phyloP scores from a whole-genome alignment of 2,797 vertebrate species.

The Gallinago nigripennis region DNA sequence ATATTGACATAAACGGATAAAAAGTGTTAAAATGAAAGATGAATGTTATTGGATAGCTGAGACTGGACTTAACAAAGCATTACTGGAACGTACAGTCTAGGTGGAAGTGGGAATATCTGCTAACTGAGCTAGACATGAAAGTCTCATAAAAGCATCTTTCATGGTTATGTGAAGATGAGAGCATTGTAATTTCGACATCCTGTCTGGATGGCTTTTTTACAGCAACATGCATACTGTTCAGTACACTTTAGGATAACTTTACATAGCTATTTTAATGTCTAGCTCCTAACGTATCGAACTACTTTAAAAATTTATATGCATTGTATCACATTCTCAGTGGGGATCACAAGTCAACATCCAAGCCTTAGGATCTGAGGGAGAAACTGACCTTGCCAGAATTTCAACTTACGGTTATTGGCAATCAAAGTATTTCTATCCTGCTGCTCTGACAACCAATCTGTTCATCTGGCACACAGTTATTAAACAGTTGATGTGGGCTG shows the following conservation, averaged over 20 bases:
- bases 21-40: constrained; percentile 3
- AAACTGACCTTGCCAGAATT: neutral
- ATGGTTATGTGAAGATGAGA: neutral
- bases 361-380: neutral
- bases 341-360: neutral
- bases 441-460: constrained; percentile 2
- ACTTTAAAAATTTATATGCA: neutral
- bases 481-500: neutral
- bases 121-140: neutral
- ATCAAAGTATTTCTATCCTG: neutral
- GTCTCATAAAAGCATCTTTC: neutral
- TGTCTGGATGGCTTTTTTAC: neutral
- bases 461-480: constrained; percentile 6
- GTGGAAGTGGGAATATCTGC: neutral
- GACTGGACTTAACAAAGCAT: neutral
- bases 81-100: neutral
- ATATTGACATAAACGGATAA: neutral
- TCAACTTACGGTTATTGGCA: neutral
- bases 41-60: neutral
- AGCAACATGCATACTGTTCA: neutral
- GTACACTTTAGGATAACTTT: neutral
- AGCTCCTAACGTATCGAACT: neutral
- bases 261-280: neutral
- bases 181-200: neutral
- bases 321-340: neutral